These are phyloP conservation scores for Helicoverpa zea DNA, from an alignment of 1,140 invertebrate species.

Conservation along the genomic window DNA sequence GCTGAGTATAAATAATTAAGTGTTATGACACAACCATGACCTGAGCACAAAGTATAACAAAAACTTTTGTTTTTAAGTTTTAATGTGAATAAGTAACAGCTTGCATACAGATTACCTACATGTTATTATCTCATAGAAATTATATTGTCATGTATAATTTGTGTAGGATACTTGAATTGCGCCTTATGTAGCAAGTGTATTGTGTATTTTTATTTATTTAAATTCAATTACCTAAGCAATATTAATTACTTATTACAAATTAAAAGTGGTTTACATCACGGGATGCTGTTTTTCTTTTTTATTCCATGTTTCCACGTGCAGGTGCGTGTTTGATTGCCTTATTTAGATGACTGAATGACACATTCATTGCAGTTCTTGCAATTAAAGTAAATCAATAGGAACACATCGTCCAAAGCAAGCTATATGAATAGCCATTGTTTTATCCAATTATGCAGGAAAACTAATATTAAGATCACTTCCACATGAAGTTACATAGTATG, in stretches of 20 bases:
- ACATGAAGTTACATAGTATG: no score
- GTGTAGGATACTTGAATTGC: conserved; percentile 70
- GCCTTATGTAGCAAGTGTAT: conserved; percentile 75
- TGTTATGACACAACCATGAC: conserved; percentile 11
- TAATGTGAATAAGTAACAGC: conserved; percentile 62
- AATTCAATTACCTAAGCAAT: conserved; percentile 81
- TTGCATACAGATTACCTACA: conserved; percentile 46
- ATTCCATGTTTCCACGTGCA: background rate
- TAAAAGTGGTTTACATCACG: conserved; percentile 78
- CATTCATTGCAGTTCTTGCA: background rate
- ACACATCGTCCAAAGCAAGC: no score
- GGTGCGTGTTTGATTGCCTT: background rate
- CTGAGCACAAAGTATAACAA: conserved; percentile 26
- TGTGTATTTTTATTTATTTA: conserved; percentile 82
- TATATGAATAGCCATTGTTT: no score
- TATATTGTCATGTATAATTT: conserved; percentile 63
- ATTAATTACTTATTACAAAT: conserved; percentile 79
- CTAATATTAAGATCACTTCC: no score
- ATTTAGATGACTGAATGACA: background rate
- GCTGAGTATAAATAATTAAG: background rate
- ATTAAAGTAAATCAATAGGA: background rate
- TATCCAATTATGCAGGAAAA: no score
- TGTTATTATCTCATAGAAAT: conserved; percentile 58
- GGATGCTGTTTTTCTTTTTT: conserved; percentile 33
- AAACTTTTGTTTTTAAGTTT: conserved; percentile 43